phyloP scores from a whole-genome alignment of 2,888 invertebrate genomes.

The Mamestra brassicae region DNA sequence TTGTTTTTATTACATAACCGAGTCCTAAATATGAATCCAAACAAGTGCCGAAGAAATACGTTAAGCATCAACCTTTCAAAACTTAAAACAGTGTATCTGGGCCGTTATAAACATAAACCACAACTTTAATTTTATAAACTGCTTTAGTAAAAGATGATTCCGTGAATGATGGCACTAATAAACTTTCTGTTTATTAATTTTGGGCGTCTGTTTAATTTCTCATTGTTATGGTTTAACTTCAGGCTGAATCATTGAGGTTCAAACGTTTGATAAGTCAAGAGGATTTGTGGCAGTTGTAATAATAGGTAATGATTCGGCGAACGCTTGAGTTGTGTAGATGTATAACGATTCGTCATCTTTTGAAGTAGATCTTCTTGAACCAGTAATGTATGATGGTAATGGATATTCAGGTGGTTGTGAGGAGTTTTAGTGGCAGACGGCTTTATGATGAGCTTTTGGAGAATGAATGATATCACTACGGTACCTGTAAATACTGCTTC shows the following conservation, averaged over 20 bases:
- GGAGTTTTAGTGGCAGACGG: not conserved
- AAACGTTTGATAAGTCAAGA: slow-evolving; percentile 48
- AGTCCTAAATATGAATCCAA: slow-evolving; percentile 23
- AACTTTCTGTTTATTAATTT: slow-evolving; percentile 59
- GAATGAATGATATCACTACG: not conserved
- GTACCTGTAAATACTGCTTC: not conserved
- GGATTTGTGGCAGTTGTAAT: slow-evolving; percentile 34
- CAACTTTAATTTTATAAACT: slow-evolving; percentile 49
- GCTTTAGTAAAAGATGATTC: slow-evolving; percentile 62
- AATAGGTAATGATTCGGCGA: slow-evolving; percentile 39
- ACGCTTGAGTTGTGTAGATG: slow-evolving; percentile 33
- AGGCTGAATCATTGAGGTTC: slow-evolving; percentile 31
- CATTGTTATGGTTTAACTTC: slow-evolving; percentile 64
- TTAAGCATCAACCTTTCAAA: slow-evolving; percentile 16
- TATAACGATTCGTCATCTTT: slow-evolving; percentile 31
- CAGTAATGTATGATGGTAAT: slow-evolving; percentile 12
- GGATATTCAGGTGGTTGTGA: not conserved
- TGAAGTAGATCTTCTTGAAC: slow-evolving; percentile 39
- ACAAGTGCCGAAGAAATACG: slow-evolving; percentile 6
- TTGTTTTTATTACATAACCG: slow-evolving; percentile 16
- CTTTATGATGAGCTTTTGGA: not conserved
- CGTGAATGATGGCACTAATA: slow-evolving; percentile 62
- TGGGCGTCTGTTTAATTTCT: slow-evolving; percentile 63
- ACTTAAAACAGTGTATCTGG: slow-evolving; percentile 38
- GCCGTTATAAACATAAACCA: slow-evolving; percentile 35